Percentiles rank a stretch among this genome's conserved stretches.
phyloP scores from a whole-genome alignment of 2,888 invertebrate species.

The Lamellibrachia satsuma region DNA sequence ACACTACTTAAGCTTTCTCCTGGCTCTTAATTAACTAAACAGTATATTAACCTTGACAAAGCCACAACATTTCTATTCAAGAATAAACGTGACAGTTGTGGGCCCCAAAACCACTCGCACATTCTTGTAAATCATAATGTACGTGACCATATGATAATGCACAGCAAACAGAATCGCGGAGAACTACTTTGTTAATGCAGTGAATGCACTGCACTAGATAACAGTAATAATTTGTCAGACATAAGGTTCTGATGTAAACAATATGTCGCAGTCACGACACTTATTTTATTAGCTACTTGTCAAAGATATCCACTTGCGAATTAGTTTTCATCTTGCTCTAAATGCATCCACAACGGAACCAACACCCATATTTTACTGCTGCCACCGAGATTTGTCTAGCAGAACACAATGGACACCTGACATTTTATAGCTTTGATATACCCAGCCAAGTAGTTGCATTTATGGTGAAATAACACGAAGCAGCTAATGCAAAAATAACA shows the following conservation, averaged over 20 bases:
- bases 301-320: not conserved
- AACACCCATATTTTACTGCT: not conserved
- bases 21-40: not conserved
- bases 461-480: too few relatives aligned
- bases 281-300: not conserved
- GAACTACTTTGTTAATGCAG: not conserved
- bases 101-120: not conserved
- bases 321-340: not conserved
- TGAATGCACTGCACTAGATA: not conserved
- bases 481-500: not conserved
- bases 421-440: not conserved
- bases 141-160: too few relatives aligned
- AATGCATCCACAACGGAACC: not conserved
- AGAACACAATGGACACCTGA: not conserved
- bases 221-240: not conserved
- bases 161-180: not conserved
- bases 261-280: not conserved
- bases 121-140: not conserved
- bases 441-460: not conserved
- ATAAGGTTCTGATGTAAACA: not conserved
- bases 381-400: not conserved
- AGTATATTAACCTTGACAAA: not conserved
- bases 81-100: not conserved
- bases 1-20: too few relatives aligned
- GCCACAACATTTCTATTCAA: not conserved